Evolutionary conservation across 2,113 vertebrate species (phyloP), one percentile per base, ranked within the genome.

Genomic region (Lepisosteus osseus): DNA sequence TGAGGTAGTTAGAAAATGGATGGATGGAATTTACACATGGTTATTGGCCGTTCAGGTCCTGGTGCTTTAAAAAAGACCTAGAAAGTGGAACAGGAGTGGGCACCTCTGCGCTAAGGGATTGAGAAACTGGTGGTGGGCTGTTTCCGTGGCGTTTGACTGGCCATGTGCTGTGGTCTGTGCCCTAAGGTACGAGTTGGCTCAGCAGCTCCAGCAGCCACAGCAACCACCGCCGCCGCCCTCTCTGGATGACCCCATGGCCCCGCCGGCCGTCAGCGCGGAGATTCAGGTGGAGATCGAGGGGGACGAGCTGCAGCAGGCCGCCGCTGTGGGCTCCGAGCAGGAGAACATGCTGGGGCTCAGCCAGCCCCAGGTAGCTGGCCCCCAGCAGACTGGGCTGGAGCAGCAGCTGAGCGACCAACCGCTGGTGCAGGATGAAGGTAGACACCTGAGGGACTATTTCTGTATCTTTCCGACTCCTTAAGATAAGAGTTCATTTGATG

Each of bases 171-270:
- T 51, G 9, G 5, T 9, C 17, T 42, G 11, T 68, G 3, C 56
- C 4, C 54, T 45, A 74, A 99, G 97, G 71, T 99, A 97, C 0
- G 97, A 99, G 82, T 89, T 99, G 68, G 96, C 95, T 29, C 97
- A 98, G 78, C 97, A 99, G 83, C 91, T 98, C 15, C 96, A 97
- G 74, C 94, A 96, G 68, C 94, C 94, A 74, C 90, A 92, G 75
- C 84, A 88, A 9, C 83, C 88, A 41, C 17, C 68, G 7, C 77
- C 79, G n/a, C 51, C 74, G 6, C 54, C 88, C 74, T 79, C 94
- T 0, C 44, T 92, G 74, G 95, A 94, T 0, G 93, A 94, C 74
- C 80, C 91, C 54, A 67, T 91, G 73, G 94, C 90, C 72, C 90
- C 89, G 54, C 87, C 88, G 44, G 65, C 83, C 1, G 93, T 94